A percentile compares a stretch with the other conserved stretches of the same genome.
phyloP scores from a whole-genome alignment of 2,888 invertebrate species.

The Agriopis marginaria region DNA sequence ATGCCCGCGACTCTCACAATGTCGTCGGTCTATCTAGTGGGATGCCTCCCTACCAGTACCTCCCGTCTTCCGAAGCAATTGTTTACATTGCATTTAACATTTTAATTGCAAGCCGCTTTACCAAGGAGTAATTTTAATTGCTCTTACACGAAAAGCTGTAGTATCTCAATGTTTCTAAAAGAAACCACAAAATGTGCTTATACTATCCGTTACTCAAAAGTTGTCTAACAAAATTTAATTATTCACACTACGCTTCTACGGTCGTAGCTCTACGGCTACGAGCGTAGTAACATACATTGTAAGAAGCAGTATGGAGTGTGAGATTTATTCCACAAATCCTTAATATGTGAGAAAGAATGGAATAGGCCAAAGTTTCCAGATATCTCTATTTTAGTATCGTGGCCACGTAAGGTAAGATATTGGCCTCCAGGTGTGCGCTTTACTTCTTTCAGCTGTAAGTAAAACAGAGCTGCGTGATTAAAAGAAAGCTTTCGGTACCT shows the following conservation, averaged over 20 bases:
- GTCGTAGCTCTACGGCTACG: conserved; percentile 44
- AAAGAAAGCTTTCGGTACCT: too few relatives aligned
- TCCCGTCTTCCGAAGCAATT: too few relatives aligned
- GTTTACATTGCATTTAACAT: neutral
- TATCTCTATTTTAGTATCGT: too few relatives aligned
- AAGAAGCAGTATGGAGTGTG: conserved; percentile 17
- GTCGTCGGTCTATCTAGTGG: too few relatives aligned
- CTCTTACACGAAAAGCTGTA: conserved; percentile 7
- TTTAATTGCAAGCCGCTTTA: conserved; percentile 1
- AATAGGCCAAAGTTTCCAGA: too few relatives aligned
- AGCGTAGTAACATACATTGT: neutral
- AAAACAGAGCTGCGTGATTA: too few relatives aligned
- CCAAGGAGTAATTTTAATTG: conserved; percentile 18
- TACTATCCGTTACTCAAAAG: conserved; percentile 39
- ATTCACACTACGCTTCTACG: conserved; percentile 37
- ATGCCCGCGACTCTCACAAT: too few relatives aligned
- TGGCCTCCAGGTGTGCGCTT: too few relatives aligned
- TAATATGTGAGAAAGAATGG: too few relatives aligned
- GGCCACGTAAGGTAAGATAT: too few relatives aligned
- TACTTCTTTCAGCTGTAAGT: too few relatives aligned
- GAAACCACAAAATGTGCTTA: conserved; percentile 40
- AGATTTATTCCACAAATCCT: neutral
- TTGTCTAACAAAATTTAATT: conserved; percentile 43
- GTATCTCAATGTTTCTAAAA: conserved; percentile 33
- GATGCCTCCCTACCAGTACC: too few relatives aligned